A percentile compares a stretch with the other conserved stretches of the same genome.
These are phyloP conservation scores for Phorcus lineatus DNA, from an alignment of 2,888 invertebrate species.

Conservation along the genomic window DNA sequence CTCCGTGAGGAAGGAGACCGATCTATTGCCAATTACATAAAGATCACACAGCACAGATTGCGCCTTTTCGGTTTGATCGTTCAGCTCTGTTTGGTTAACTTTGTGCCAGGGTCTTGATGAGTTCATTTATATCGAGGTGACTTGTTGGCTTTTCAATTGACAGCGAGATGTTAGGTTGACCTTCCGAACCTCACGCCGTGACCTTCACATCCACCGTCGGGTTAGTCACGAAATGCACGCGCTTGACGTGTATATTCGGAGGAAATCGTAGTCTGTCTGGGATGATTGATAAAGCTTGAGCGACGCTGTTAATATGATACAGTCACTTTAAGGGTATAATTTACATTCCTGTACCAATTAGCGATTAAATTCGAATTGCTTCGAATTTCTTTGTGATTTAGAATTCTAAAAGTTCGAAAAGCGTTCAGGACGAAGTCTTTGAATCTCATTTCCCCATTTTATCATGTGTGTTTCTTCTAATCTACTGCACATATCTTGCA, in stretches of 20 bases:
- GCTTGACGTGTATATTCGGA: neutral
- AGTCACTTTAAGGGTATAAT: neutral
- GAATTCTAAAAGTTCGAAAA: too few relatives aligned
- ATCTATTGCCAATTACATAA: slow-evolving; percentile 13
- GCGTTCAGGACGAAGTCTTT: too few relatives aligned
- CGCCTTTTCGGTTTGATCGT: slow-evolving; percentile 1
- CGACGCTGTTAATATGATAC: too few relatives aligned
- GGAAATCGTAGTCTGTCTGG: too few relatives aligned
- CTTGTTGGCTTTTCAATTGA: slow-evolving; percentile 2
- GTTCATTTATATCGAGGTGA: neutral
- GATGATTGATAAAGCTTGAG: too few relatives aligned
- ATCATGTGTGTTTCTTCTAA: too few relatives aligned
- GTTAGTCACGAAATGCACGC: neutral
- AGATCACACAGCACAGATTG: neutral
- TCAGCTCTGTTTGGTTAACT: slow-evolving; percentile 5
- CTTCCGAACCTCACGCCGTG: neutral
- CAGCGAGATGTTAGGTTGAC: neutral
- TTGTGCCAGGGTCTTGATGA: neutral
- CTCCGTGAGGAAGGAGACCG: neutral
- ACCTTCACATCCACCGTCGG: neutral
- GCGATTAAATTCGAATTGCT: too few relatives aligned
- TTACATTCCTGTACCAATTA: neutral
- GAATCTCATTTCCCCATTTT: too few relatives aligned
- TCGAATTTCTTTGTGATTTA: too few relatives aligned
- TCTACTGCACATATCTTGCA: too few relatives aligned